Evolutionary conservation across 2,888 invertebrate species (phyloP), one percentile per base, ranked within the genome.

Genomic region (Rhingia campestris): DNA sequence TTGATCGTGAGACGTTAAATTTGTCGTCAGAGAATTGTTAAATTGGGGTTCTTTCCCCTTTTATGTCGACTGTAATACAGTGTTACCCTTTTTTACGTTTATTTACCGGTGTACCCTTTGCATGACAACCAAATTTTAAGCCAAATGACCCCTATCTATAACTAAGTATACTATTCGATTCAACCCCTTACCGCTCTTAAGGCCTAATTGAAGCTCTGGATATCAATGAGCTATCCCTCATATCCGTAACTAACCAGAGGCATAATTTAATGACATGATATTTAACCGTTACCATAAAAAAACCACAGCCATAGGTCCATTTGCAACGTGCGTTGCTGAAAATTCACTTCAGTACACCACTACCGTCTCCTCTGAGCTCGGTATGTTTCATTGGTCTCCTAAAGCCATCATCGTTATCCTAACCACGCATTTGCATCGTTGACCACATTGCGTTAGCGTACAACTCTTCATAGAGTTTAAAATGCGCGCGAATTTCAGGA

Each of bases 351-450:
- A 22, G 22, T 22, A 22, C 22, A 63, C 32, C 9, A 43, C 47
- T 39, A 47, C 64, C 39, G 39, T 6, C 39, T 10, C 7, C 39
- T 9, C 1, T 22, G 22, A 22, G 22, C 22, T 47, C 58, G n/a
- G 41, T 58, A 7, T 59, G 63, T 35, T 49, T 14, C 43, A 22
- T 32, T 58, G n/a, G 33, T 6, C 63, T 22, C 49, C 56, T 41
- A 61, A 58, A 56, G 47, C 66, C 81, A 49, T 73, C 77, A 66
- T 67, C 66, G 77, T 73, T 82, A 67, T 59, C 47, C 72, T 73
- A 82, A 84, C 82, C 82, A 74, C 80, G 69, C 80, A 80, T 84
- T 80, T 80, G 84, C 80, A 84, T 80, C 64, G 58, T 45, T 45
- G 64, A 84, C 80, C 84, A 69, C 80, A 84, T 53, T 69, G 64